Base-by-base conservation (phyloP, 2,888 invertebrate species). In the Heteromyza rotundicornis region DNA sequence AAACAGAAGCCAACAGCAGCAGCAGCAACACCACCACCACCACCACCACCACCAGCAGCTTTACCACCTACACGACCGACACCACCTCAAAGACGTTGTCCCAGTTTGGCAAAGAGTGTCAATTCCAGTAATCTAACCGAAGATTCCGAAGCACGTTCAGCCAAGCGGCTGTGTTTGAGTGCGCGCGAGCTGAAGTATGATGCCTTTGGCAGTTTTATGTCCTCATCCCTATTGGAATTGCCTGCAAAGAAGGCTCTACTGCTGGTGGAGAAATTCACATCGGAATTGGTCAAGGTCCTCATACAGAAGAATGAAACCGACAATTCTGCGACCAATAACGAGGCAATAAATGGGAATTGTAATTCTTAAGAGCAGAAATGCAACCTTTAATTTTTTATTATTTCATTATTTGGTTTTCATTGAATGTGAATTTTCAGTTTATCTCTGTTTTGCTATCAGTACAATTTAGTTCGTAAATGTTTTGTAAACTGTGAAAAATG, bases 121-220 rank as follows among this genome's bases (percentile, higher is more conserved):
- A 35, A 32, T 17, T 7, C 20, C 1, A 19, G 1, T 8, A 10
- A n/a, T n/a, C 3, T 14, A 3, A 3, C 2, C 40, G 16, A 40
- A 40, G 12, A 8, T 5, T 12, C 7, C 27, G 40, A 50, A 17
- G 49, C 57, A 12, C 10, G 44, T 20, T 58, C 63, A n/a, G 20
- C 51, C 22, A 70, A 66, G 49, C 60, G 57, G 24, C 55, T 59
- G 2, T 62, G 64, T 47, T 62, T 65, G 51, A 66, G 51, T 50
- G 57, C 65, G 1, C 64, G 69, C 14, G 71, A 71, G 64, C 60
- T 60, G 23, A 74, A 69, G 55, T 71, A 69, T 40, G 57, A 58
- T 20, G 80, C 83, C 49, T 84, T 83, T 67, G 83, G 83, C 20
- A 77, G 80, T 63, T 84, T 83, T 63, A 69, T 84, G 51, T 72